A percentile compares a stretch with the other conserved stretches of the same genome.
Evolutionary conservation across 2,888 invertebrate genomes (phyloP).

Genomic region (Toxonevra muliebris): DNA sequence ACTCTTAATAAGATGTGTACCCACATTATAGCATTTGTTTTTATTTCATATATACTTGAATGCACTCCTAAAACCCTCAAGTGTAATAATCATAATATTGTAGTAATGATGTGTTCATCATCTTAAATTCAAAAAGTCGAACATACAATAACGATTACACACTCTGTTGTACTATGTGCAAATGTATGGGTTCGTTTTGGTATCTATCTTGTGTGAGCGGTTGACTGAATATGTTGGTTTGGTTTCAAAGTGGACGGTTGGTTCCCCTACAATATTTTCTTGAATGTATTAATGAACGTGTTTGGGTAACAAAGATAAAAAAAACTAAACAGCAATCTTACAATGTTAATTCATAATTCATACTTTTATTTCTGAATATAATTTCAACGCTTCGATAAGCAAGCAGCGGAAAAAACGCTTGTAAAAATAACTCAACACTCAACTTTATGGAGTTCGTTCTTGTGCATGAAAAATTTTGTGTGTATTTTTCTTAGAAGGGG

Average conservation of each 20-base stretch:
- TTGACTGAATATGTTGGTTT: not conserved
- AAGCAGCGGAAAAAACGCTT: conserved; percentile 23
- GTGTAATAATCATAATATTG: conserved; percentile 2
- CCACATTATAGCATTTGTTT: not conserved
- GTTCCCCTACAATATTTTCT: no score
- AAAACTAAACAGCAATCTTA: no score
- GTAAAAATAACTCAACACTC: conserved; percentile 25
- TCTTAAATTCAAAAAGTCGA: no score
- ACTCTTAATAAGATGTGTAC: no score
- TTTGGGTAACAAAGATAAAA: no score
- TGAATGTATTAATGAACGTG: no score
- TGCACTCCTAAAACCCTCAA: not conserved
- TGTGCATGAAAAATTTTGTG: not conserved
- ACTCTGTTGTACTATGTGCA: no score
- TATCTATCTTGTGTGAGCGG: no score
- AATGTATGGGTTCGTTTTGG: no score
- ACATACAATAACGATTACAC: no score
- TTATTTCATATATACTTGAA: not conserved
- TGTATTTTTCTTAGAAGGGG: conserved; percentile 27
- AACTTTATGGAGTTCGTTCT: not conserved
- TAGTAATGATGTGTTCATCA: conserved; percentile 25
- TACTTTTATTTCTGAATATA: not conserved
- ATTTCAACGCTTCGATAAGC: conserved; percentile 27
- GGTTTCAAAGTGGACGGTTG: no score
- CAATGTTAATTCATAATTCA: conserved; percentile 11